Evolutionary conservation across 2,113 vertebrate genomes (phyloP).

Genomic region (Ophthalmolycus amberensis): DNA sequence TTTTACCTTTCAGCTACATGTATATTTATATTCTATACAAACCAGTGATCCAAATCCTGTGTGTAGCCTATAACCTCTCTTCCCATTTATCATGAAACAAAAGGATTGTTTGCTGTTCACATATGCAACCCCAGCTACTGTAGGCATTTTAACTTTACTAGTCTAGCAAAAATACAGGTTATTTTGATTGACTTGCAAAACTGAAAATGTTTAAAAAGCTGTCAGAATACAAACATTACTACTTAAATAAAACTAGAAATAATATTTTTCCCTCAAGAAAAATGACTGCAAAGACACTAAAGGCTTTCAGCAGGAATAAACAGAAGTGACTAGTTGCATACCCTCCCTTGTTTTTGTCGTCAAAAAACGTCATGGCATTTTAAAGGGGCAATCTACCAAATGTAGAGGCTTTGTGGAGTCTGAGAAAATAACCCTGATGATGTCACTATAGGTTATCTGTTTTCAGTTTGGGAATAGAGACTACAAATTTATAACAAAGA

Average conservation of each 20-base stretch:
- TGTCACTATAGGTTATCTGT: background rate
- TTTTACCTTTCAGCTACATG: conserved; percentile 39
- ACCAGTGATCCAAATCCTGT: conserved; percentile 21
- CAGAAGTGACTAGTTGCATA: background rate
- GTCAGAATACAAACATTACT: background rate
- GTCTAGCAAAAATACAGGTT: background rate
- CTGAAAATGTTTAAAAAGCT: background rate
- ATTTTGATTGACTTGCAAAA: background rate
- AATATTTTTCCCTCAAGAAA: background rate
- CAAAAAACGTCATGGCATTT: too few relatives aligned
- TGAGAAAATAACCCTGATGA: background rate
- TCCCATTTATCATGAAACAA: background rate
- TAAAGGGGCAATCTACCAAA: background rate
- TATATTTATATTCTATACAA: conserved; percentile 34
- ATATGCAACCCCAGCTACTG: background rate
- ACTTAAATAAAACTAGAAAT: background rate
- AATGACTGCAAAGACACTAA: background rate
- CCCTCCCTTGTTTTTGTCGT: too few relatives aligned
- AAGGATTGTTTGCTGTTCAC: background rate
- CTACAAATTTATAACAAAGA: background rate
- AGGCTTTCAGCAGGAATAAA: background rate
- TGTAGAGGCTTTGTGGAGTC: background rate
- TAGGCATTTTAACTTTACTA: background rate
- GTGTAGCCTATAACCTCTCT: conserved; percentile 9
- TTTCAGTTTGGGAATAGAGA: background rate